A percentile compares a stretch with the other conserved stretches of the same genome.
Evolutionary conservation across 2,113 vertebrate genomes (phyloP).

Genomic region (Arizona elegans): DNA sequence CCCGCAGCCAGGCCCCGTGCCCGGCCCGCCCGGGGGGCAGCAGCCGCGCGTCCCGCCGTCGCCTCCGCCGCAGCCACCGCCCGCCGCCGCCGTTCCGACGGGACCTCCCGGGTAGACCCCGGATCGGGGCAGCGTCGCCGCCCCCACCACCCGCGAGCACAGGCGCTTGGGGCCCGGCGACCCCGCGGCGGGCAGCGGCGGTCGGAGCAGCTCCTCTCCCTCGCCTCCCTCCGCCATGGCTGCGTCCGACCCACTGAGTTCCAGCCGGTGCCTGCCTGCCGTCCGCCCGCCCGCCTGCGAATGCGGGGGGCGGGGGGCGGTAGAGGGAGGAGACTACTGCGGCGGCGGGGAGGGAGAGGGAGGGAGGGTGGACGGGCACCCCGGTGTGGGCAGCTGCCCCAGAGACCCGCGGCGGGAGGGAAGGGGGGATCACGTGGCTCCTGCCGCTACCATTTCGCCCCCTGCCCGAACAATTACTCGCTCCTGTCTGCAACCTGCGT

Average conservation of each 20-base stretch:
- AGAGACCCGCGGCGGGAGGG: conserved; percentile 13
- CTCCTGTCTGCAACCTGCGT: accelerated
- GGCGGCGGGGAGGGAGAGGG: background rate
- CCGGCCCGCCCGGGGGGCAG: conserved; percentile 72
- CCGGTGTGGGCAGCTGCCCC: conserved; percentile 38
- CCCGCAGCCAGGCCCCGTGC: conserved; percentile 60
- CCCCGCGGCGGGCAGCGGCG: conserved; percentile 66
- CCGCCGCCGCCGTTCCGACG: background rate
- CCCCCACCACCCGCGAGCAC: conserved; percentile 73
- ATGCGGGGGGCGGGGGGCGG: conserved; percentile 39
- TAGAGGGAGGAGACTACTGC: conserved; percentile 37
- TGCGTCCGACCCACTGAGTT: conserved; percentile 69
- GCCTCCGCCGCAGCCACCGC: background rate
- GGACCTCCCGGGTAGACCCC: conserved; percentile 19
- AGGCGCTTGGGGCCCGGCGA: conserved; percentile 85
- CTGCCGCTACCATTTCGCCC: conserved; percentile 15
- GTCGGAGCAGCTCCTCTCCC: conserved; percentile 78
- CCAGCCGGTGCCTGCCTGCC: conserved; percentile 38
- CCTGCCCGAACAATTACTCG: background rate
- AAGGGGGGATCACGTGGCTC: conserved; percentile 33
- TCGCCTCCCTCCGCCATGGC: conserved; percentile 95
- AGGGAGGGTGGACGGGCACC: background rate
- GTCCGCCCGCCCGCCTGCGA: conserved; percentile 62
- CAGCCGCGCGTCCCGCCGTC: conserved; percentile 25
- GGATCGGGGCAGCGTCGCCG: conserved; percentile 5